phyloP scores from a whole-genome alignment of 2,113 vertebrate species.

The Empidonax traillii region DNA sequence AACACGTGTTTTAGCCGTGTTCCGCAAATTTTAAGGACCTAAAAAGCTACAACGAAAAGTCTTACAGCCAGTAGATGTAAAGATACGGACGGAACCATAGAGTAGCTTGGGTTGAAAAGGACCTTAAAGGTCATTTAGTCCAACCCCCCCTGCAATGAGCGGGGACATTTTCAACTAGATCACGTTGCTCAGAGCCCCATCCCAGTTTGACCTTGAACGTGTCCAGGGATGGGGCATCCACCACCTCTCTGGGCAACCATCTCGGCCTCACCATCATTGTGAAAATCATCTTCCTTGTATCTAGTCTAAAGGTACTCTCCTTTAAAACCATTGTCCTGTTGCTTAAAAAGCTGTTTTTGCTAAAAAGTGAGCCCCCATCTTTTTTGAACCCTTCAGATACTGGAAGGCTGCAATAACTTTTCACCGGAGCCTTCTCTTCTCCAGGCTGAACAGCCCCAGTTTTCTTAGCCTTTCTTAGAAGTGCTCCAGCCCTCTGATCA shows the following conservation, averaged over 20 bases:
- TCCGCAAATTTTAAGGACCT: too few relatives aligned
- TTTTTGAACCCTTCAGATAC: neutral
- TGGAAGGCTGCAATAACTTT: neutral
- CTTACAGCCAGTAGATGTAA: rapidly evolving
- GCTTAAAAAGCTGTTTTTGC: too few relatives aligned
- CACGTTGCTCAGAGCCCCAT: rapidly evolving
- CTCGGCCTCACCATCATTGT: neutral
- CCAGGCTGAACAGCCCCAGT: neutral
- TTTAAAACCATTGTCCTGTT: neutral
- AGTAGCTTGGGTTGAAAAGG: neutral
- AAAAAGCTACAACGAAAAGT: neutral
- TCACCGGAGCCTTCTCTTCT: neutral
- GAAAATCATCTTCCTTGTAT: neutral
- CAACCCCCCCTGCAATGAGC: rapidly evolving
- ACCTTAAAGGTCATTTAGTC: neutral
- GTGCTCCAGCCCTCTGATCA: neutral
- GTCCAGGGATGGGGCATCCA: neutral
- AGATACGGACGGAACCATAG: neutral
- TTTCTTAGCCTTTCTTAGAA: neutral
- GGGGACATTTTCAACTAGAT: neutral
- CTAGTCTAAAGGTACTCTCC: neutral
- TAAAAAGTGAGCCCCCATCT: neutral
- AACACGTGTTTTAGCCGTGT: rapidly evolving
- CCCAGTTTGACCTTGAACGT: neutral
- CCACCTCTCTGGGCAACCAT: neutral